Evolutionary conservation across 2,113 vertebrate species (phyloP).

Genomic region (Aptenodytes forsteri): DNA sequence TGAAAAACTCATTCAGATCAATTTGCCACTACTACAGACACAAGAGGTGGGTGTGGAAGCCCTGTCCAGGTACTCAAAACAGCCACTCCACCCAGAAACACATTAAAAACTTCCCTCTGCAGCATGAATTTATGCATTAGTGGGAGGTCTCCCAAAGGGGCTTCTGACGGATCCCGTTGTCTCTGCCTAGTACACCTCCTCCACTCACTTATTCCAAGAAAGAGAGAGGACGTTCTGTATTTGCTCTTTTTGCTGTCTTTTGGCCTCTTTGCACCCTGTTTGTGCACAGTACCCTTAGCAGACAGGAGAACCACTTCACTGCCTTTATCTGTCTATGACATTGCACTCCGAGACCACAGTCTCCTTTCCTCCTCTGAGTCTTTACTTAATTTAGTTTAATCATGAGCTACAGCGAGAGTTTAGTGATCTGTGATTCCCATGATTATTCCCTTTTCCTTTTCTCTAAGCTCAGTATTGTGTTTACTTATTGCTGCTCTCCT

Average conservation of each 20-base stretch:
- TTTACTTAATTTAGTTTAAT: conserved; percentile 11
- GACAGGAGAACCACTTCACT: not conserved
- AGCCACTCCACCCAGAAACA: not conserved
- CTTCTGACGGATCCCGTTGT: rapidly evolving
- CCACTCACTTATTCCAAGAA: not conserved
- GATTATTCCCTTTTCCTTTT: conserved; percentile 11
- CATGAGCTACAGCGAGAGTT: not conserved
- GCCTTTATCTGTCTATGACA: not conserved
- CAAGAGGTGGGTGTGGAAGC: not conserved
- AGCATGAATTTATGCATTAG: not conserved
- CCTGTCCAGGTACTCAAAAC: not conserved
- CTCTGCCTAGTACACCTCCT: not conserved
- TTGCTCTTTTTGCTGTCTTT: not conserved
- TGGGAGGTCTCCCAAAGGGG: not conserved
- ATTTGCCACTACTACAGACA: not conserved
- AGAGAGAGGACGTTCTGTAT: not conserved
- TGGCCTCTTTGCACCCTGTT: not conserved
- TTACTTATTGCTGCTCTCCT: conserved; percentile 12
- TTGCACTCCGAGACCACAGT: not conserved
- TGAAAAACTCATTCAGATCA: not conserved
- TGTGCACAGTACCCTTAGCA: not conserved
- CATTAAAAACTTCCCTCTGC: not conserved
- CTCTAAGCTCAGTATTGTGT: not conserved
- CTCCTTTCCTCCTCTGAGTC: not conserved
- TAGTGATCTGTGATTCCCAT: conserved; percentile 42